Evolutionary conservation across 2,113 vertebrate genomes (phyloP).

Genomic region (Gymnarchus niloticus): DNA sequence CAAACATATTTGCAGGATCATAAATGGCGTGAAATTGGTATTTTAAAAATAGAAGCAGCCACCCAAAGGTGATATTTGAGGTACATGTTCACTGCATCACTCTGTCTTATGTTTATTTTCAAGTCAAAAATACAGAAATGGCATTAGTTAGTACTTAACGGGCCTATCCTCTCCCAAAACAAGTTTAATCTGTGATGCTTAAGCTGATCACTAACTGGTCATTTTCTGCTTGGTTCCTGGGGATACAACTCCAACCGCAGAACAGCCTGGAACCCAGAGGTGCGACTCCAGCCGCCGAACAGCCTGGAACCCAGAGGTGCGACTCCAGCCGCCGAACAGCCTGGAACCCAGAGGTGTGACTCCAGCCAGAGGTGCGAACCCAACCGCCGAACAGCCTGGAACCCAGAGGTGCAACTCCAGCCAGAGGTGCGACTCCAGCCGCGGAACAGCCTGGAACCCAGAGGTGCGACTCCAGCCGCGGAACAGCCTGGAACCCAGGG

Average conservation of each 20-base stretch:
- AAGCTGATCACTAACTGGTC: background rate
- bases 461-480: background rate
- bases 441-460: too few relatives aligned
- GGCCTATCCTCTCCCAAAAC: background rate
- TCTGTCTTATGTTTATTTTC: background rate
- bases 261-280: too few relatives aligned
- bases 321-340: too few relatives aligned
- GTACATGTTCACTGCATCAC: constrained; percentile 9
- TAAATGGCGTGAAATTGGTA: constrained; percentile 9
- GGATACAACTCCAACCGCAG: background rate
- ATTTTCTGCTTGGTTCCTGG: background rate
- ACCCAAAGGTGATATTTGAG: constrained; percentile 23
- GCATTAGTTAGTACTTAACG: background rate
- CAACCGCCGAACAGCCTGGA: too few relatives aligned
- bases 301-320: too few relatives aligned
- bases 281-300: too few relatives aligned
- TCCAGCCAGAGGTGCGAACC: too few relatives aligned
- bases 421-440: too few relatives aligned
- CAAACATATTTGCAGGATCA: background rate
- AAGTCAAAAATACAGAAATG: constrained; percentile 6
- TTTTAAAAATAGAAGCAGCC: background rate
- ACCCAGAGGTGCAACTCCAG: too few relatives aligned
- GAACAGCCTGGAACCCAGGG: too few relatives aligned
- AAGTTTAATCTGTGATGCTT: too few relatives aligned
- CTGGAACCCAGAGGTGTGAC: too few relatives aligned